Percentiles rank a stretch among this genome's conserved stretches.
Conservation (phyloP, 2,797 vertebrate genomes). For the Poeciliopsis paucimaculata region DNA sequence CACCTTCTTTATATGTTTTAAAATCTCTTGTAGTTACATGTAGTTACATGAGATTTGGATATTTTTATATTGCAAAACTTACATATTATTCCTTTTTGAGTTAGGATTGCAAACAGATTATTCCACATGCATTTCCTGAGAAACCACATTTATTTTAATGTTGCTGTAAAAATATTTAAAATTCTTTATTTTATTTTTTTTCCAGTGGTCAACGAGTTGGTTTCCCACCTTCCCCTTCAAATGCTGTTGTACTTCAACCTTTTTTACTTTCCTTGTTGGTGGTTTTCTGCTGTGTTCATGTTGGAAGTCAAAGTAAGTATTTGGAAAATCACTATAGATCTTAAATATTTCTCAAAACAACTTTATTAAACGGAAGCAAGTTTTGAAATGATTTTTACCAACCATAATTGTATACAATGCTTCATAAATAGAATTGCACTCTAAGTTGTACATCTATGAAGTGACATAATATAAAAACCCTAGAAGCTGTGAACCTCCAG, state of each 20-base stretch:
- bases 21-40: neutral
- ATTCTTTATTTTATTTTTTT: neutral
- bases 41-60: neutral
- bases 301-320: slow-evolving; percentile 85
- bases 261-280: slow-evolving; percentile 88
- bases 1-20: neutral
- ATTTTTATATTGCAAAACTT: neutral
- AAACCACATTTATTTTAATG: neutral
- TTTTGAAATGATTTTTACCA: neutral
- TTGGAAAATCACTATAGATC: neutral
- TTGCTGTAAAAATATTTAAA: neutral
- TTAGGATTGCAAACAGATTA: neutral
- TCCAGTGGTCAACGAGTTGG: slow-evolving; percentile 72
- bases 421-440: neutral
- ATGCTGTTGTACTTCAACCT: slow-evolving; percentile 90
- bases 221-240: slow-evolving; percentile 87
- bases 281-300: slow-evolving; percentile 84
- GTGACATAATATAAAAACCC: neutral
- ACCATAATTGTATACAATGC: neutral
- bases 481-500: neutral
- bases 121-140: neutral
- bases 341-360: neutral
- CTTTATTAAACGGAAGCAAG: neutral
- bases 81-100: neutral
- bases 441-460: neutral